Conservation (phyloP, 2,113 vertebrate species). For the Carassius carassius region DNA sequence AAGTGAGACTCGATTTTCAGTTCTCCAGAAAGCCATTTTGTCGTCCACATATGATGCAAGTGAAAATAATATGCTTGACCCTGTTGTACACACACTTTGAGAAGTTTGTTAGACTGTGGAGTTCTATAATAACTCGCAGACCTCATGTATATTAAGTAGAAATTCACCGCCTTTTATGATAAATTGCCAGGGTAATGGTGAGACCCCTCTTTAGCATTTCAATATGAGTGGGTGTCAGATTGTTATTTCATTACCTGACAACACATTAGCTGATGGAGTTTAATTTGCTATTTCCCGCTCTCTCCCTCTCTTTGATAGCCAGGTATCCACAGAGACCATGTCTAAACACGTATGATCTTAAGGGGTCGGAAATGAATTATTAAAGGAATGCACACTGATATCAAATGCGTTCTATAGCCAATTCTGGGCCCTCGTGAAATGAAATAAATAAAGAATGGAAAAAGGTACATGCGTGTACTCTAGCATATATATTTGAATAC, state of each 20-base stretch:
- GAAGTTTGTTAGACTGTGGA: slow-evolving; percentile 89
- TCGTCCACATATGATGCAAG: slow-evolving; percentile 61
- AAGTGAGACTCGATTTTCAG: slow-evolving; percentile 56
- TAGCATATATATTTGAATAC: slow-evolving; percentile 66
- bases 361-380: slow-evolving; percentile 64
- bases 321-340: slow-evolving; percentile 77
- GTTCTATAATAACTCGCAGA: slow-evolving; percentile 88
- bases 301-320: slow-evolving; percentile 47
- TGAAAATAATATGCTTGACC: slow-evolving; percentile 84
- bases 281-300: slow-evolving; percentile 77
- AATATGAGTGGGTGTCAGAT: slow-evolving; percentile 89
- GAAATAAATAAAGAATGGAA: not conserved
- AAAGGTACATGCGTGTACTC: slow-evolving; percentile 55
- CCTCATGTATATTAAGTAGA: slow-evolving; percentile 95
- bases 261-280: slow-evolving; percentile 92
- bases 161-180: slow-evolving; percentile 87
- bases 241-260: slow-evolving; percentile 90
- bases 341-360: slow-evolving; percentile 62
- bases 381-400: slow-evolving; percentile 66
- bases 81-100: slow-evolving; percentile 82
- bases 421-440: slow-evolving; percentile 66
- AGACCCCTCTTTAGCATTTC: slow-evolving; percentile 96
- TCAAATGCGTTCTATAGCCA: slow-evolving; percentile 68
- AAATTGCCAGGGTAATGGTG: slow-evolving; percentile 88
- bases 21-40: slow-evolving; percentile 62